phyloP scores from a whole-genome alignment of 2,888 invertebrate species.

The Leptopterna dolabrata region DNA sequence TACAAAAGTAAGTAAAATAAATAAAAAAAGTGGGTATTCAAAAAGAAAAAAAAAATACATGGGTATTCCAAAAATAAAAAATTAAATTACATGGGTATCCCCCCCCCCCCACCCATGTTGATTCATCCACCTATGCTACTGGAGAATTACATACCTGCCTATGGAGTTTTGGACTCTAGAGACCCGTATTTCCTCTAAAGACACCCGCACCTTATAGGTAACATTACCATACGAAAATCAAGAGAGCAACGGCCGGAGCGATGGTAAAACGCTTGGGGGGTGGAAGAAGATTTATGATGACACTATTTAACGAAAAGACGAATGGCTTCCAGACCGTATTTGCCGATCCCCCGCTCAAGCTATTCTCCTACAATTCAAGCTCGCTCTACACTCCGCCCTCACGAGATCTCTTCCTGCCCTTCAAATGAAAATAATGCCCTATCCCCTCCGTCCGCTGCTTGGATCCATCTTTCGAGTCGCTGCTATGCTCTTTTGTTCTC shows the following conservation, averaged over 20 bases:
- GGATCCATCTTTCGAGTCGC: background rate
- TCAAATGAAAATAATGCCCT: background rate
- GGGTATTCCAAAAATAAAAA: too few species aligned
- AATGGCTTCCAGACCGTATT: constrained; percentile 25
- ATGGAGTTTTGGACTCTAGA: too few species aligned
- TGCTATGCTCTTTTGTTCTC: background rate
- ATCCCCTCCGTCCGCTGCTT: background rate
- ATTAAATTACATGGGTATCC: too few species aligned
- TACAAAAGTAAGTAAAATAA: too few species aligned
- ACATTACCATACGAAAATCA: constrained; percentile 11
- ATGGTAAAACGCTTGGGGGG: background rate
- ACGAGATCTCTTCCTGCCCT: background rate
- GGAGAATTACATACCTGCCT: too few species aligned
- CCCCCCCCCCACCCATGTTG: too few species aligned
- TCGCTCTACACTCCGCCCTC: background rate
- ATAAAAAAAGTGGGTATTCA: too few species aligned
- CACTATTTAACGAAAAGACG: constrained; percentile 29
- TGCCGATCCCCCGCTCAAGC: background rate
- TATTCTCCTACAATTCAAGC: background rate
- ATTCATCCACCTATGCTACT: too few species aligned
- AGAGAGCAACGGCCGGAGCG: background rate
- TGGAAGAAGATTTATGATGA: constrained; percentile 9
- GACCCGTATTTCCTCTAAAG: background rate
- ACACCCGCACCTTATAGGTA: background rate
- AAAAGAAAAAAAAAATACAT: too few species aligned